Base-by-base conservation (phyloP, 2,888 invertebrate genomes). In the Amphipoea oculea region DNA sequence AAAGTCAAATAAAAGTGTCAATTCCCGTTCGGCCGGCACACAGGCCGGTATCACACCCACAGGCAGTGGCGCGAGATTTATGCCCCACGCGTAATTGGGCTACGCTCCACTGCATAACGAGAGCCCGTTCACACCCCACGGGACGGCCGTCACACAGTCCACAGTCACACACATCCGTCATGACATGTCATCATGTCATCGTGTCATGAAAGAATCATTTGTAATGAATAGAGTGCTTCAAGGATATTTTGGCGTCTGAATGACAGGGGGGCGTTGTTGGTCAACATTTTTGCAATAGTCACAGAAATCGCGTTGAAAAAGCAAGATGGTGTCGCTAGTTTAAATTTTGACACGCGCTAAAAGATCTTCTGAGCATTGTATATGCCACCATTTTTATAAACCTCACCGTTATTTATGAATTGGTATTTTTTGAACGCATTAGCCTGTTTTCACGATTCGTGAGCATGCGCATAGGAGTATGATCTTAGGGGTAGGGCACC, bases 61-160 rank as follows among this genome's bases (percentile, higher is more conserved):
- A n/a, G n/a, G n/a, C n/a, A 20, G 65, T 14, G 36, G 14, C 12
- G 65, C n/a, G 71, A 82, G 83, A 88, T 89, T 88, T 89, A 89
- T 89, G 79, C 79, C 20, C 6, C 6, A 17, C 73, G 67, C 70
- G 72, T 85, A 85, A 86, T 84, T 81, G 63, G 40, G 42, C 73
- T 78, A 76, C 70, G 81, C 72, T 65, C 45, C 62, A 40, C 40
- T 62, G 68, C 60, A 40, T 48, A 42, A 54, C 60, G 29, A 72
- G 48, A 36, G 60, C 51, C 14, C n/a, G 40, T 51, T 81, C 29
- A 76, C 77, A 84, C 76, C 78, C 9, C 73, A 17, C 80, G 75
- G 29, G 63, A 23, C 45, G 20, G 4, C 9, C 11, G 5, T 6
- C 40, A 23, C 20, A n/a, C 29, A 29, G 29, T 29, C 29, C 29